Conservation (phyloP, 2,797 vertebrate genomes). For the Hippocampus kuda region DNA sequence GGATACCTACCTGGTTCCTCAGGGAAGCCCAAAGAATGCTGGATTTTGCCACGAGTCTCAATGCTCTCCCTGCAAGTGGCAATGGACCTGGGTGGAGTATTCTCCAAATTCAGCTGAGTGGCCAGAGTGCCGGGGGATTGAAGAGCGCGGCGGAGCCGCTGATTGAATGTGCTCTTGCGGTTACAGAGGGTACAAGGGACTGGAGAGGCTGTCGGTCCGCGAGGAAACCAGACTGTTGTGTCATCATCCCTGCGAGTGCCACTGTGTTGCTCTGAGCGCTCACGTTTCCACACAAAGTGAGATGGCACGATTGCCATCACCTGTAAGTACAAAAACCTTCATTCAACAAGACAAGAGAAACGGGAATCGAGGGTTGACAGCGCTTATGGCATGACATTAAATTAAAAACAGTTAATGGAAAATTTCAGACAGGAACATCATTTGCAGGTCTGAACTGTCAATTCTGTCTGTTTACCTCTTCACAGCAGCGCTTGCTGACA, state of each 20-base stretch:
- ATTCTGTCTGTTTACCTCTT: slow-evolving; percentile 71
- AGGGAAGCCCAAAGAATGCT: slow-evolving; percentile 20
- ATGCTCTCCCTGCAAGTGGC: not conserved
- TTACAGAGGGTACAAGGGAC: slow-evolving; percentile 59
- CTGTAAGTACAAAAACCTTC: slow-evolving; percentile 47
- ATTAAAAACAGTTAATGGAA: not conserved
- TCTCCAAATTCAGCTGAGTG: slow-evolving; percentile 32
- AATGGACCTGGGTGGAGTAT: slow-evolving; percentile 33
- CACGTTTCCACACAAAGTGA: slow-evolving; percentile 82
- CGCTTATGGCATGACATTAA: not conserved
- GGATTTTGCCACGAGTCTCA: slow-evolving; percentile 18
- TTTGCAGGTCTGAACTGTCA: slow-evolving; percentile 14
- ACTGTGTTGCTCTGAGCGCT: slow-evolving; percentile 77
- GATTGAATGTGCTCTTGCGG: slow-evolving; percentile 49
- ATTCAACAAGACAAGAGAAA: not conserved
- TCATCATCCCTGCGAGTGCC: slow-evolving; percentile 74
- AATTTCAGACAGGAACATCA: not conserved
- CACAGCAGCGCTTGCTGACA: slow-evolving; percentile 89
- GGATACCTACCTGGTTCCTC: slow-evolving; percentile 39
- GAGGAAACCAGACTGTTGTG: slow-evolving; percentile 55
- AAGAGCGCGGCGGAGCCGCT: slow-evolving; percentile 47
- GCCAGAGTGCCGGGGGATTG: not conserved
- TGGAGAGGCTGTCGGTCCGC: slow-evolving; percentile 73
- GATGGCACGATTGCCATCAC: slow-evolving; percentile 88
- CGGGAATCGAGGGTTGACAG: slow-evolving; percentile 7